These are phyloP conservation scores for Lophius piscatorius DNA, from an alignment of 2,113 vertebrate species.

Conservation along the genomic window DNA sequence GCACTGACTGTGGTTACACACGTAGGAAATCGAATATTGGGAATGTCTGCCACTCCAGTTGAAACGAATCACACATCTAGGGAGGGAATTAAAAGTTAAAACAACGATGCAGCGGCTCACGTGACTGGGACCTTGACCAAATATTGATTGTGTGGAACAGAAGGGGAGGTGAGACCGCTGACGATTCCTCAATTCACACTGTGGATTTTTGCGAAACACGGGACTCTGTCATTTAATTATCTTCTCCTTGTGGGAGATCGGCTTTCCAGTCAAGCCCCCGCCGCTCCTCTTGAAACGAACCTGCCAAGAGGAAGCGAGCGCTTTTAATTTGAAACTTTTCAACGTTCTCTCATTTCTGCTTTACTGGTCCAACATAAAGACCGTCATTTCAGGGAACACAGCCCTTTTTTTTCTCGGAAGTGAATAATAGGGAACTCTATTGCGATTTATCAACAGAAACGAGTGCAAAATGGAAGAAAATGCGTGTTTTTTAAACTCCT, in stretches of 20 bases:
- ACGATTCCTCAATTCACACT: conserved; percentile 57
- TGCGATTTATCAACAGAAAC: conserved; percentile 46
- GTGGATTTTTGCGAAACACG: conserved; percentile 37
- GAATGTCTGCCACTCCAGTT: conserved; percentile 36
- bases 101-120: conserved; percentile 27
- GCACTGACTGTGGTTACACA: conserved; percentile 29
- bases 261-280: conserved; percentile 36
- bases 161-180: conserved; percentile 58
- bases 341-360: conserved; percentile 59
- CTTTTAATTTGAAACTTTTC: conserved; percentile 67
- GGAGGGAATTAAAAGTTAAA: conserved; percentile 52
- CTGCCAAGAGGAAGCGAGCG: conserved; percentile 40
- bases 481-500: conserved; percentile 14
- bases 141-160: conserved; percentile 72
- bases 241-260: conserved; percentile 50
- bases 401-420: conserved; percentile 27
- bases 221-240: conserved; percentile 70
- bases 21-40: conserved; percentile 68
- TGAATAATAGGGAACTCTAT: conserved; percentile 27
- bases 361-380: conserved; percentile 56
- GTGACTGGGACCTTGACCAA: conserved; percentile 65
- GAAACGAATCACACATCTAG: conserved; percentile 42
- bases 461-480: conserved; percentile 42
- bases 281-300: conserved; percentile 51
- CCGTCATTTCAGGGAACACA: conserved; percentile 29